These are phyloP conservation scores for Plectropomus leopardus DNA, from an alignment of 2,113 vertebrate genomes.

Conservation along the genomic window DNA sequence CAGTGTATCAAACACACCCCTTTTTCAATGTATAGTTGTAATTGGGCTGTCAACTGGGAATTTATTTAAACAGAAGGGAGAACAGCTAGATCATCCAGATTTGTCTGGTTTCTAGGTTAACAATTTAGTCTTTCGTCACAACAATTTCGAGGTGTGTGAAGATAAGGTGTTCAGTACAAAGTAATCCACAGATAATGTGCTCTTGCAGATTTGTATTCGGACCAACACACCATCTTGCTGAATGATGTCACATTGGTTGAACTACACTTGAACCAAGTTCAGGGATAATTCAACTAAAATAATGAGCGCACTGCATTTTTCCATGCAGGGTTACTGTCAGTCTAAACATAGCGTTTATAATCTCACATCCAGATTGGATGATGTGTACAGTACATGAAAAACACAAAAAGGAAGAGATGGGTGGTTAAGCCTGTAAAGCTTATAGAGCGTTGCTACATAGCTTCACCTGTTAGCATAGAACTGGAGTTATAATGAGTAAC, in stretches of 20 bases:
- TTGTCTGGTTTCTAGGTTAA: no score
- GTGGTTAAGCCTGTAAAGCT: background rate
- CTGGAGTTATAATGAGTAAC: slow-evolving; percentile 2
- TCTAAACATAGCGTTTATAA: background rate
- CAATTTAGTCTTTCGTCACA: background rate
- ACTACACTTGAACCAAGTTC: background rate
- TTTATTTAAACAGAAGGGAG: no score
- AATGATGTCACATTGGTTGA: background rate
- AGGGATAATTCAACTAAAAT: background rate
- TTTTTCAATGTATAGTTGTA: no score
- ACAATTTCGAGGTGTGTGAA: background rate
- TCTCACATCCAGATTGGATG: background rate
- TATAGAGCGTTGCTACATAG: background rate
- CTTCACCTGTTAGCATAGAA: background rate
- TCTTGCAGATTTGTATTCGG: background rate
- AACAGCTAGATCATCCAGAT: no score
- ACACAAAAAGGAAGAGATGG: background rate
- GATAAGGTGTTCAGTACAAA: background rate
- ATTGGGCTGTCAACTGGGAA: no score
- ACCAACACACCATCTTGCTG: background rate
- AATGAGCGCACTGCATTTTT: background rate
- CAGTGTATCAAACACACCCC: no score
- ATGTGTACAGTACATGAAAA: background rate
- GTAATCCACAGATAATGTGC: background rate
- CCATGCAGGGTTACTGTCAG: background rate